phyloP scores from a whole-genome alignment of 2,113 vertebrate species.

The Vidua macroura region DNA sequence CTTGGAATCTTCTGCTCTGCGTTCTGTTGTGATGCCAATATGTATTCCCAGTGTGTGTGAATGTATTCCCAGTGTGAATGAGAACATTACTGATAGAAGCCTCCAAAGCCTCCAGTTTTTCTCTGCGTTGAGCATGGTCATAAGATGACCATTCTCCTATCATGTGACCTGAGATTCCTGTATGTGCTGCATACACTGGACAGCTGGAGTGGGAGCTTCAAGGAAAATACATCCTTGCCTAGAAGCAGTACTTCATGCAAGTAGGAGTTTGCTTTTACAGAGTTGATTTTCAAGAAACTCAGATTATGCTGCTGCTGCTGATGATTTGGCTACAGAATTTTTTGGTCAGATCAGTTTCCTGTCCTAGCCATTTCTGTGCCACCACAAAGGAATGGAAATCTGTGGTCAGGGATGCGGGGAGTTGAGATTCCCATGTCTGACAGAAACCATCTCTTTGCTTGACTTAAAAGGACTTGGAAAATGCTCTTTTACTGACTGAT shows the following conservation, averaged over 20 bases:
- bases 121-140: background rate
- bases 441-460: background rate
- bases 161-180: background rate
- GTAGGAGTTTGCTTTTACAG: background rate
- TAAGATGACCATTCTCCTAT: background rate
- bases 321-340: background rate
- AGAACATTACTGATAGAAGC: background rate
- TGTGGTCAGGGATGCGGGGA: background rate
- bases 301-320: background rate
- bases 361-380: background rate
- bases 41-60: background rate
- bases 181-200: background rate
- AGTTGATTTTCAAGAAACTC: background rate
- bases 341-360: background rate
- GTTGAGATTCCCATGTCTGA: background rate
- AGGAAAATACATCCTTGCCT: background rate
- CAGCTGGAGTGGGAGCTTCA: background rate
- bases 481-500: constrained; percentile 12
- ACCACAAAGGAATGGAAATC: background rate
- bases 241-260: background rate
- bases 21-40: background rate
- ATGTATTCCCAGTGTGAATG: background rate
- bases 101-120: background rate
- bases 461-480: constrained; percentile 28
- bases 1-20: background rate